Conservation (phyloP, 2,888 invertebrate species). For the Dugesia japonica region DNA sequence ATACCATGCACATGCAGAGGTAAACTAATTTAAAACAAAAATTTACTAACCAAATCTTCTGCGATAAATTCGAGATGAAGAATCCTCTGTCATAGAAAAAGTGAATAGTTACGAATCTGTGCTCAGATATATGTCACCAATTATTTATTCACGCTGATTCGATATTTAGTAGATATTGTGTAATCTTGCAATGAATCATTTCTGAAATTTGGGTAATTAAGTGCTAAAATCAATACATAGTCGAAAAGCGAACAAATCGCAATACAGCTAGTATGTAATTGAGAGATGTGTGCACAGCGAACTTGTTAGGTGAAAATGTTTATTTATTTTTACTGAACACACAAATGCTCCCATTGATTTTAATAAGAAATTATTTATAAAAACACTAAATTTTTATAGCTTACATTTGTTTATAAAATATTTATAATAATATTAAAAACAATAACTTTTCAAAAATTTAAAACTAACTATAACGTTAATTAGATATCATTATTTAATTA, state of each 20-base stretch:
- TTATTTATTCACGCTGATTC: slow-evolving; percentile 1
- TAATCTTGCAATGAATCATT: neutral
- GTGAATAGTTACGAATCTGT: neutral
- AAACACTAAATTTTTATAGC: no score
- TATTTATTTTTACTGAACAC: no score
- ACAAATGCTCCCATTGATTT: no score
- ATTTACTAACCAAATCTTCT: slow-evolving; percentile 9
- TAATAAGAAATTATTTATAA: no score
- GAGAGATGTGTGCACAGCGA: neutral
- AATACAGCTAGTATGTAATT: neutral
- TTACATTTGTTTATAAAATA: no score
- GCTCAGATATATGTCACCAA: neutral
- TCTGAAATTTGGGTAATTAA: neutral
- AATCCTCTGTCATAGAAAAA: neutral
- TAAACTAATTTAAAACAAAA: no score
- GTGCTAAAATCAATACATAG: slow-evolving; percentile 10
- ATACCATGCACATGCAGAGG: no score
- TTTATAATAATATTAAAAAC: no score
- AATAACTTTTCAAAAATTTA: no score
- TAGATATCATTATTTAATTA: no score
- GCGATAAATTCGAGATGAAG: slow-evolving; percentile 3
- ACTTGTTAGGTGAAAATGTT: no score
- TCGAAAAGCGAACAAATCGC: neutral
- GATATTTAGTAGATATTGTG: neutral
- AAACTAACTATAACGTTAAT: no score